A percentile compares a stretch with the other conserved stretches of the same genome.
These are phyloP conservation scores for Antechinus stuartii DNA, from an alignment of 2,113 vertebrate genomes.

Conservation along the genomic window DNA sequence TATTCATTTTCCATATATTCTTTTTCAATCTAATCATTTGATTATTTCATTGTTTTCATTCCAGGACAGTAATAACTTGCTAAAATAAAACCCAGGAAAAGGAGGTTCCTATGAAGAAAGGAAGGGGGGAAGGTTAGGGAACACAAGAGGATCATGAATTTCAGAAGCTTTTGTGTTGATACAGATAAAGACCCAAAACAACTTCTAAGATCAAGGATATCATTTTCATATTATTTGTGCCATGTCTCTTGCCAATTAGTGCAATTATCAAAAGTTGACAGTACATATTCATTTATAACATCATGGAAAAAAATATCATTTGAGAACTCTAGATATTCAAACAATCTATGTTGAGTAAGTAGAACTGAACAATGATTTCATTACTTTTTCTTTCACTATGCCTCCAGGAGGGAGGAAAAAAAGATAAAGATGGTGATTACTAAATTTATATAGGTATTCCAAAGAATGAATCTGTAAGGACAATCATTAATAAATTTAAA, in stretches of 20 bases:
- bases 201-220: not conserved
- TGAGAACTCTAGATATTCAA: not conserved
- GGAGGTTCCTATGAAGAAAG: not conserved
- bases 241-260: not conserved
- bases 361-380: conserved; percentile 42
- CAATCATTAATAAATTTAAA: conserved; percentile 26
- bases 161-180: not conserved
- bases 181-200: not conserved
- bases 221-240: not conserved
- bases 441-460: not conserved
- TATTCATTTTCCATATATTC: not conserved
- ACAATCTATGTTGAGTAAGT: not conserved
- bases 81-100: not conserved
- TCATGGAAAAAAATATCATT: not conserved
- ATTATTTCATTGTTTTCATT: not conserved
- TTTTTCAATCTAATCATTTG: conserved; percentile 5
- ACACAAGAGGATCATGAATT: not conserved
- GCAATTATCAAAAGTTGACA: not conserved
- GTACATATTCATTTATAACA: not conserved
- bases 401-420: not conserved
- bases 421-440: not conserved
- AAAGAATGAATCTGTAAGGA: not conserved
- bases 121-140: not conserved
- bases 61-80: conserved; percentile 2
- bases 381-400: conserved; percentile 5